A percentile compares a stretch with the other conserved stretches of the same genome.
phyloP scores from a whole-genome alignment of 2,113 vertebrate genomes.

The Embiotoca jacksoni region DNA sequence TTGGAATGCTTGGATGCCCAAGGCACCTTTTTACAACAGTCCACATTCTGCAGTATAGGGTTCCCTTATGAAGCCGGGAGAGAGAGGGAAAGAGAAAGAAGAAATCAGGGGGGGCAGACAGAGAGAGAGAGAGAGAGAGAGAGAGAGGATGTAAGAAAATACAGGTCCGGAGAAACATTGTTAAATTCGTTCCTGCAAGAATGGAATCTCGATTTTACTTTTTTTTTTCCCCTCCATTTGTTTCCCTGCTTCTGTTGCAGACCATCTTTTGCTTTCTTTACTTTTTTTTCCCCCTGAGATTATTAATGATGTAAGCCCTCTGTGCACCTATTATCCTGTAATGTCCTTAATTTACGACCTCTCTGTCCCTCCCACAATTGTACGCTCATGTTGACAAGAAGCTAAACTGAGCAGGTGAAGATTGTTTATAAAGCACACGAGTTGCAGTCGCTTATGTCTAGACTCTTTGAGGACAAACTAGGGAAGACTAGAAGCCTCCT shows the following conservation, averaged over 20 bases:
- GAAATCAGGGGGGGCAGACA: constrained; percentile 7
- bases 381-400: constrained; percentile 23
- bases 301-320: constrained; percentile 12
- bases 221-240: constrained; percentile 9
- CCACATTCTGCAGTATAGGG: constrained; percentile 62
- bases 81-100: constrained; percentile 7
- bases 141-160: constrained; percentile 45
- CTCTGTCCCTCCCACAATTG: not conserved
- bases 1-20: constrained; percentile 62
- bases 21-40: constrained; percentile 70
- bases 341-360: not conserved
- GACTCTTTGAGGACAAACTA: constrained; percentile 56
- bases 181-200: constrained; percentile 52
- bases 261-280: constrained; percentile 3
- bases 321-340: not conserved
- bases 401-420: constrained; percentile 30
- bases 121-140: constrained; percentile 18
- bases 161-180: constrained; percentile 62
- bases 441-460: constrained; percentile 8
- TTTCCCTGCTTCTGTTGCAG: constrained; percentile 15
- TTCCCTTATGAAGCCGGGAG: constrained; percentile 56
- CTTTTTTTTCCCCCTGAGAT: not conserved
- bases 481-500: constrained; percentile 53
- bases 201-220: constrained; percentile 39
- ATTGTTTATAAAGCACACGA: constrained; percentile 10